Evolutionary conservation across 2,113 vertebrate species (phyloP).

Genomic region (Chaetodon auriga): DNA sequence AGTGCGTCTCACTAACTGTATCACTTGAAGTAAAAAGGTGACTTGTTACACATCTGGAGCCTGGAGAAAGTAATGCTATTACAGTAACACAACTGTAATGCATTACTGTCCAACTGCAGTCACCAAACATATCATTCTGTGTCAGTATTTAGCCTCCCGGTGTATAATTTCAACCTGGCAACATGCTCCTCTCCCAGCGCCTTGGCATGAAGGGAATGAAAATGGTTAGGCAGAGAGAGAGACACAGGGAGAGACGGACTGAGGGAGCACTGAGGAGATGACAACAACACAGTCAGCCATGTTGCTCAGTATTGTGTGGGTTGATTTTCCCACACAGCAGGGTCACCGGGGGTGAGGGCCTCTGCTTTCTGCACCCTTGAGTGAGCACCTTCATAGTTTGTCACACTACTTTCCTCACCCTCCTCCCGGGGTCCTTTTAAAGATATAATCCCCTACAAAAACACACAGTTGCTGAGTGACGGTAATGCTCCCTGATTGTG

Average conservation of each 20-base stretch:
- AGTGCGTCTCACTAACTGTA: background rate
- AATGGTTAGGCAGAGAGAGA: conserved; percentile 34
- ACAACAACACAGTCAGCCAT: conserved; percentile 56
- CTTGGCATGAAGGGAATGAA: conserved; percentile 57
- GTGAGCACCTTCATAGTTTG: conserved; percentile 77
- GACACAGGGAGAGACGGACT: background rate
- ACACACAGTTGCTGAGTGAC: conserved; percentile 81
- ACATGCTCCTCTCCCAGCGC: conserved; percentile 22
- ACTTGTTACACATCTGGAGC: conserved; percentile 37
- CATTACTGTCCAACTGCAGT: conserved; percentile 35
- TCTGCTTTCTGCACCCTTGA: conserved; percentile 79
- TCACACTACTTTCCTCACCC: conserved; percentile 64
- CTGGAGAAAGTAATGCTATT: conserved; percentile 24
- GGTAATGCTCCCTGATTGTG: conserved; percentile 74
- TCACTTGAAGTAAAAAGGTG: background rate
- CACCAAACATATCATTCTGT: conserved; percentile 61
- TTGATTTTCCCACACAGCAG: conserved; percentile 78
- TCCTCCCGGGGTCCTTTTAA: conserved; percentile 63
- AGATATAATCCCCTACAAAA: conserved; percentile 81
- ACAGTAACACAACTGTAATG: conserved; percentile 21
- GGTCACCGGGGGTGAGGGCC: conserved; percentile 73
- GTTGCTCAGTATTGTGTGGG: conserved; percentile 59
- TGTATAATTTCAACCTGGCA: conserved; percentile 70
- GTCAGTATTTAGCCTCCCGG: conserved; percentile 54
- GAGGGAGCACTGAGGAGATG: conserved; percentile 41